phyloP scores from a whole-genome alignment of 64 coral and sea anemone species.

The Trachythela sp. region DNA sequence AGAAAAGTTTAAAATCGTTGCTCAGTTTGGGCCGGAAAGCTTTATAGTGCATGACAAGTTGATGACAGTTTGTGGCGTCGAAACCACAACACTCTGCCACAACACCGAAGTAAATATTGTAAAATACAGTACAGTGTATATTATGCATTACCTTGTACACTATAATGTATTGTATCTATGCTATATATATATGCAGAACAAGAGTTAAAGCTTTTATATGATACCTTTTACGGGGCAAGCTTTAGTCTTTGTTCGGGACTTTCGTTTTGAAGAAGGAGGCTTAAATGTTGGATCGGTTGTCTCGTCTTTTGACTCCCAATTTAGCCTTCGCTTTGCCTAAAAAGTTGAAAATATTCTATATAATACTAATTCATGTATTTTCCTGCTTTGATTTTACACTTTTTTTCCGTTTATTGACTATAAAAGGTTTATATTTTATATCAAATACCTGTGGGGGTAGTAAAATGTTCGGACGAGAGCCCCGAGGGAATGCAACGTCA shows the following conservation, averaged over 20 bases:
- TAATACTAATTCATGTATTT: too few relatives aligned
- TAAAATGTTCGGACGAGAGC: not conserved
- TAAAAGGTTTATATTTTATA: not conserved
- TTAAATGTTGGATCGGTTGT: not conserved
- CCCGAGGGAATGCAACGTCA: not conserved
- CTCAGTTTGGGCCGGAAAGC: not conserved
- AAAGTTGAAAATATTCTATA: not conserved
- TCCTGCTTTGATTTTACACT: too few relatives aligned
- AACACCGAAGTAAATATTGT: too few relatives aligned
- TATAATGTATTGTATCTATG: not conserved
- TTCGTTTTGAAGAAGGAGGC: not conserved
- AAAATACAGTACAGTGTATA: too few relatives aligned
- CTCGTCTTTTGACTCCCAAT: not conserved
- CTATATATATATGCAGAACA: not conserved
- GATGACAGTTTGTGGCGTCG: not conserved
- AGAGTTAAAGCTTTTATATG: not conserved
- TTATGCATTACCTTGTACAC: too few relatives aligned
- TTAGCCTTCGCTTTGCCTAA: slow-evolving; percentile 10
- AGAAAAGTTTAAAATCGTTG: not conserved
- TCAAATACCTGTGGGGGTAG: not conserved
- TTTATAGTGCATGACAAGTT: too few relatives aligned
- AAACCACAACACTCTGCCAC: not conserved
- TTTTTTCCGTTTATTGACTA: not conserved
- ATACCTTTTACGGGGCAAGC: not conserved
- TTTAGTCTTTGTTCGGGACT: not conserved